A percentile compares a stretch with the other conserved stretches of the same genome.
Evolutionary conservation across 2,797 vertebrate genomes (phyloP).

Genomic region (Chaetodon trifasciatus): DNA sequence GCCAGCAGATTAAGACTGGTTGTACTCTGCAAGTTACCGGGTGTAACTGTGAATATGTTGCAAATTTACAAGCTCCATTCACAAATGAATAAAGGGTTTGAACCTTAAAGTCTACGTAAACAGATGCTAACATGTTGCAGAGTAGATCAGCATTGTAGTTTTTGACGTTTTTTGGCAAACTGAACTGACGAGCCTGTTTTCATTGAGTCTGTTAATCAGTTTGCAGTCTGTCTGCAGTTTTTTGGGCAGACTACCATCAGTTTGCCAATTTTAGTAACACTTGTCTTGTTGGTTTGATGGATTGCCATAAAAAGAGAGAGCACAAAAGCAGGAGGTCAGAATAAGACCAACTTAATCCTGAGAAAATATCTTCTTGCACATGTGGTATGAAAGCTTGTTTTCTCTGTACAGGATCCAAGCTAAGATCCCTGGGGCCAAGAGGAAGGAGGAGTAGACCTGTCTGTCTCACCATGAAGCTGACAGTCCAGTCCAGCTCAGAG

Average conservation of each 20-base stretch:
- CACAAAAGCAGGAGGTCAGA: neutral
- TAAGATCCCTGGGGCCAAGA: constrained; percentile 98
- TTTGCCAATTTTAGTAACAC: constrained; percentile 45
- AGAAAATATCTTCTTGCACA: constrained; percentile 24
- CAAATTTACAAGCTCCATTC: neutral
- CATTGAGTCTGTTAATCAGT: too few relatives aligned
- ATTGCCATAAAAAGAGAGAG: constrained; percentile 45
- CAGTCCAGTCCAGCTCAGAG: constrained; percentile 72
- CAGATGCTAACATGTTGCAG: neutral
- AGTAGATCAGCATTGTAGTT: neutral
- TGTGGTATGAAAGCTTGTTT: constrained; percentile 26
- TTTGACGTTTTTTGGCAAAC: neutral
- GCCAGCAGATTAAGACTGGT: neutral
- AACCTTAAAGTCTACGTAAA: neutral
- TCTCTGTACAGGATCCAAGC: constrained; percentile 93
- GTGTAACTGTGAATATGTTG: neutral
- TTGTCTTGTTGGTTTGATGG: neutral
- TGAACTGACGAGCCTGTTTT: neutral
- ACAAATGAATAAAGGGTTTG: neutral
- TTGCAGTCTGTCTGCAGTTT: neutral
- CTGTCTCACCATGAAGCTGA: constrained; percentile 58
- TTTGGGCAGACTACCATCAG: constrained; percentile 1
- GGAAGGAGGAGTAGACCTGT: constrained; percentile 92
- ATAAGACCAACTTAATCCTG: constrained; percentile 17
- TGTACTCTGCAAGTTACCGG: neutral